Percentiles rank a stretch among this genome's conserved stretches.
Evolutionary conservation across 2,888 invertebrate genomes (phyloP).

Genomic region (Ormyrus labotus): DNA sequence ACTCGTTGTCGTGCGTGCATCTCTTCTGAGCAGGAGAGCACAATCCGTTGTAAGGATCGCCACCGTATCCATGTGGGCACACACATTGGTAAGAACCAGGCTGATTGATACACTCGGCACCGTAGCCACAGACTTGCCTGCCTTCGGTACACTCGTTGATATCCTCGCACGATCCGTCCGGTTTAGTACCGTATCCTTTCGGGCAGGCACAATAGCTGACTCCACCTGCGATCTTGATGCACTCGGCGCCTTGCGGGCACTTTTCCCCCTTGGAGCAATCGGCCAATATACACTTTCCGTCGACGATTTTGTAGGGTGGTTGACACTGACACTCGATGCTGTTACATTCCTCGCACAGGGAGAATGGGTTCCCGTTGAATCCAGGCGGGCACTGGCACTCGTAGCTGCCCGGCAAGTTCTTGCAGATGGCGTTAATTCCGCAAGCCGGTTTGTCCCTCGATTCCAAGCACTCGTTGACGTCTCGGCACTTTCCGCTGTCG

Average conservation of each 20-base stretch:
- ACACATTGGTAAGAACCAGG: slow-evolving; percentile 87
- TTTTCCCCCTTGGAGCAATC: slow-evolving; percentile 88
- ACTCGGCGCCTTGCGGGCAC: slow-evolving; percentile 92
- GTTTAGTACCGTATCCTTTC: slow-evolving; percentile 86
- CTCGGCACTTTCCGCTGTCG: slow-evolving; percentile 86
- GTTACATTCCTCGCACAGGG: slow-evolving; percentile 89
- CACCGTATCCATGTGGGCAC: slow-evolving; percentile 88
- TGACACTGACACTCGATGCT: slow-evolving; percentile 91
- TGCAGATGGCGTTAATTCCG: slow-evolving; percentile 92
- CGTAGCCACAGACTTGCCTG: slow-evolving; percentile 88
- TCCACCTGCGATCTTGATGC: slow-evolving; percentile 91
- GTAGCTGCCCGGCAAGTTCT: slow-evolving; percentile 94
- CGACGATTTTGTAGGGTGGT: slow-evolving; percentile 89
- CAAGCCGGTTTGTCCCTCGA: slow-evolving; percentile 87
- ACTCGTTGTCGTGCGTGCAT: slow-evolving; percentile 89
- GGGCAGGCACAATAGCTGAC: slow-evolving; percentile 96
- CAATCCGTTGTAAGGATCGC: slow-evolving; percentile 88
- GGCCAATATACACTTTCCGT: slow-evolving; percentile 89
- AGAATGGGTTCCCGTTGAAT: slow-evolving; percentile 93
- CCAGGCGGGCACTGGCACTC: slow-evolving; percentile 93
- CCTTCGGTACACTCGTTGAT: slow-evolving; percentile 89
- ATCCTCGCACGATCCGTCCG: slow-evolving; percentile 90
- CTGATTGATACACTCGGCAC: slow-evolving; percentile 90
- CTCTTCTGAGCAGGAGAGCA: slow-evolving; percentile 90
- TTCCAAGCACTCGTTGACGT: slow-evolving; percentile 90